Base-by-base conservation (phyloP, 2,113 vertebrate genomes). In the Limanda limanda region DNA sequence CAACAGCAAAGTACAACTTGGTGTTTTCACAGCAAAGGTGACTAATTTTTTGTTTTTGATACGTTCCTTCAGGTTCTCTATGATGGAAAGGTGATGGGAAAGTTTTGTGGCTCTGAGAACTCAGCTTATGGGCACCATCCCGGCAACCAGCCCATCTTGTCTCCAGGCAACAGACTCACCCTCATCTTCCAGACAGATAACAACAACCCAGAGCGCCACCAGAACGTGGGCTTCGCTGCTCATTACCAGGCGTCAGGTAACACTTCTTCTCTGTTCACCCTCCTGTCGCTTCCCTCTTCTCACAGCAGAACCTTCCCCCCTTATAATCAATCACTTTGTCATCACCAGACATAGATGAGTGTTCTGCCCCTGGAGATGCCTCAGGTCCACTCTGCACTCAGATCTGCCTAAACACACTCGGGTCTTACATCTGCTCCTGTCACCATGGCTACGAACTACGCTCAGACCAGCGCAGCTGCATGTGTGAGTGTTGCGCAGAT, bases 391-490 rank as follows among this genome's bases (percentile, higher is more conserved):
- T 3, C 52, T 99, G 97, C 82, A 92, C 96, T 70, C 97, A 99
- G 48, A 87, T 97, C 66, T 99, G 97, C 83, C 95, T 97, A 88
- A 99, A 99, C 92, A 97, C 95, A 0, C 66, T 96, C 0, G 97
- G 97, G 1, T 94, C 97, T 18, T 98, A 96, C 88, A 91, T 96
- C 86, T 99, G 97, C 71, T 94, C 96, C 54, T 99, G 97, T 89
- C 86, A 27, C 40, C 74, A 91, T 21, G 97, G 97, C 67, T 98
- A 96, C 13, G 87, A 94, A 65, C 95, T 99, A 40, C 95, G 93
- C 75, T 83, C 90, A 20, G 96, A 99, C 62, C 67, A 84, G 23
- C 91, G 70, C 62, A 95, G 95, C 48, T 98, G 97, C 80, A 86
- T 87, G 79, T 93, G 97, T 98, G 58, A 93, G 94, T 93, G 57